Evolutionary conservation across 2,113 vertebrate species (phyloP), one percentile per base, ranked within the genome.

Genomic region (Orcinus orca): DNA sequence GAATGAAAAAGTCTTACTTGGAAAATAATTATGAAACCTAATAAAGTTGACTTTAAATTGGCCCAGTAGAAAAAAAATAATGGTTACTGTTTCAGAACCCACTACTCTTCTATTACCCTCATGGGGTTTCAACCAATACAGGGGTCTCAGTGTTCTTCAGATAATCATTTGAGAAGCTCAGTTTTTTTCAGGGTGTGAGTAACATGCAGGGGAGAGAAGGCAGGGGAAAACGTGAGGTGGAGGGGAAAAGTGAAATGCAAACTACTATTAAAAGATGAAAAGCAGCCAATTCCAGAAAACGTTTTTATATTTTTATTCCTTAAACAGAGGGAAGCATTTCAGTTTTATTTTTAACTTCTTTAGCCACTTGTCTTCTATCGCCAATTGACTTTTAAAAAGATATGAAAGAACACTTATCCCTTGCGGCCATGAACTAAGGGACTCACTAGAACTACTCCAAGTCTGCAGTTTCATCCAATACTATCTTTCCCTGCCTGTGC

Each of bases 21-120:
- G 41, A 85, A 93, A 91, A 90, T 77, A 63, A 86, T 71, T 88
- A 84, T 93, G 67, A 95, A 95, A 84, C 71, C 58, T 58, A 91
- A 84, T 76, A 91, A 96, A 88, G 79, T 15, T 70, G 77, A 81
- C n/a, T 88, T 96, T 88, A 93, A 90, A 63, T 63, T 80, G 65
- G 2, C 29, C 38, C 9, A 3, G 55, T 47, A 73, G 33, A 73
- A 74, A 94, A 96, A 89, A 96, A 89, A 36, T 60, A 81, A 88
- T 58, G 7, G 38, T 76, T 53, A 55, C 10, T 68, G 21, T 88
- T 85, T 74, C 11, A 81, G 65, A 84, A 85, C 47, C 25, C 62
- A 62, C 4, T 41, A 85, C 26, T 29, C 17, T 76, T 88, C 81
- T 55, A 47, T 62, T 73, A 41, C 25, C n/a, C 26, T 50, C 17